Base-by-base conservation (phyloP, 2,888 invertebrate species). In the Drepana falcataria region DNA sequence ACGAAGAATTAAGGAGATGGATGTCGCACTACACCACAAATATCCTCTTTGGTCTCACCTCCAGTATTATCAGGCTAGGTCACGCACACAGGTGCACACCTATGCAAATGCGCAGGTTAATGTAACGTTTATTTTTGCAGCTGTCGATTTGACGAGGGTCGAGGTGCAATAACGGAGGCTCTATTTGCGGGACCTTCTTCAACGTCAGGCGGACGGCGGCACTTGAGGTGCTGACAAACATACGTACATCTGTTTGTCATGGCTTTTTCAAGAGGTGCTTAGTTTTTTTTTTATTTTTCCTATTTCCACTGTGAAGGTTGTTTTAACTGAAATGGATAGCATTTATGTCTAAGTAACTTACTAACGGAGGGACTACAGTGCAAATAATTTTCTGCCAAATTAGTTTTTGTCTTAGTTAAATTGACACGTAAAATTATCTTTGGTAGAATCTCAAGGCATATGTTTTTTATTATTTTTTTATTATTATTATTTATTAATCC, bases 121-220 rank as follows among this genome's bases (percentile, higher is more conserved):
- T 44, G 7, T 7, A 7, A 9, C 44, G 44, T 9, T 44, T 9
- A 5, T 37, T 44, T 44, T 44, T 44, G 44, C 44, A 44, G 44
- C 44, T 44, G 44, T 44, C 44, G 9, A 9, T 9, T 7, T 44
- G 44, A 44, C 44, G 44, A 44, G 44, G 44, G 44, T 44, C 44
- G 4, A 9, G 44, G 44, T 44, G 44, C 44, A 44, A 44, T 44
- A 44, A 44, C 44, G 44, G 44, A 2, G 44, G 44, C n/a, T 49
- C 33, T 51, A 51, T 51, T 51, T 41, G 51, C 40, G 9, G 44
- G 9, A 53, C 53, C 53, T 35, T 34, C 53, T 53, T 53, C 53
- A 53, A 53, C 4, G 48, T 53, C 53, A 33, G 48, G 33, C 6
- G 7, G 44, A 9, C 9, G 6, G 9, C 9, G 44, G 44, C 44